Percentiles rank a stretch among this genome's conserved stretches.
Conservation (phyloP, 2,888 invertebrate genomes). For the Temnothorax rugatulus region DNA sequence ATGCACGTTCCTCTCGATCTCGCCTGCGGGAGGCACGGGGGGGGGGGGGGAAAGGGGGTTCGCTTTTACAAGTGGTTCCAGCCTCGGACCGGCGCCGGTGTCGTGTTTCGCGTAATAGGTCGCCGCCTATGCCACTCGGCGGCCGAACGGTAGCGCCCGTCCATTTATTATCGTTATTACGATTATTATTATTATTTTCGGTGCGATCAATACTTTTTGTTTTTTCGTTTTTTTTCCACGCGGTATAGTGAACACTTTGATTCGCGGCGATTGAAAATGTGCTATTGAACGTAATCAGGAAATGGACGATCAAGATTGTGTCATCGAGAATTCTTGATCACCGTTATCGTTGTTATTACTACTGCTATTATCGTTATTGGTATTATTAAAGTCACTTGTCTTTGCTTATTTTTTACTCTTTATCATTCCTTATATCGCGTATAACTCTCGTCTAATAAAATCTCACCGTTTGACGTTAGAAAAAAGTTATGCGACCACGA, state of each 20-base stretch:
- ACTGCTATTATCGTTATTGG: not conserved
- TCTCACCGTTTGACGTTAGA: not conserved
- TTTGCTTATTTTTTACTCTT: not conserved
- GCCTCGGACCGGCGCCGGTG: slow-evolving; percentile 80
- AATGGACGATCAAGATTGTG: not conserved
- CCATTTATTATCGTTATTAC: slow-evolving; percentile 72
- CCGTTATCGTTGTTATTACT: not conserved
- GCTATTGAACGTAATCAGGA: slow-evolving; percentile 1
- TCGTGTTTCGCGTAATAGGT: slow-evolving; percentile 84
- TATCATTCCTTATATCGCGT: not conserved
- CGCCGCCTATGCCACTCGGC: slow-evolving; percentile 77
- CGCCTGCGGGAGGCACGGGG: slow-evolving; percentile 31
- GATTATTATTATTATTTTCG: slow-evolving; percentile 63
- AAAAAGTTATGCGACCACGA: not conserved
- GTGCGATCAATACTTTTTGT: slow-evolving; percentile 57
- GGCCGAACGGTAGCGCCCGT: slow-evolving; percentile 64
- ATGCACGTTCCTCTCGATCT: slow-evolving; percentile 51
- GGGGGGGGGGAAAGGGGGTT: slow-evolving; percentile 8
- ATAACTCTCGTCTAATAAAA: not conserved
- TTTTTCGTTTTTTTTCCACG: slow-evolving; percentile 59
- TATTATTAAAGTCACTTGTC: not conserved
- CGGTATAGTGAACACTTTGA: slow-evolving; percentile 20
- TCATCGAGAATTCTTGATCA: not conserved
- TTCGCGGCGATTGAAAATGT: slow-evolving; percentile 32
- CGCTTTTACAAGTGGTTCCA: slow-evolving; percentile 79